These are phyloP conservation scores for Ceraclea dissimilis DNA, from an alignment of 2,888 invertebrate genomes.

Conservation along the genomic window DNA sequence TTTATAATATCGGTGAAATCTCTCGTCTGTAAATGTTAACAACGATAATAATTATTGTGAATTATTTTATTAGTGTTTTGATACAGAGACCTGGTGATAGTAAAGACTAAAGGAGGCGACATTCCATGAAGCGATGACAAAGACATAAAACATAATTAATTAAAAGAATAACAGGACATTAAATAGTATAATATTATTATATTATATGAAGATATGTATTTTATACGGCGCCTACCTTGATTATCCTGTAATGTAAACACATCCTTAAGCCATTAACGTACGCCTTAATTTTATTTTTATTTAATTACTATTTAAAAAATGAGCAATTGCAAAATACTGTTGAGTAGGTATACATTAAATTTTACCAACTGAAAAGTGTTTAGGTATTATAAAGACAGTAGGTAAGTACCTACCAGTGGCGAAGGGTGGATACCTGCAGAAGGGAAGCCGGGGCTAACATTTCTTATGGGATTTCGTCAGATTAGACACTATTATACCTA, in stretches of 20 bases:
- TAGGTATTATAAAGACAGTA: too few relatives aligned
- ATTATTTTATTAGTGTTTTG: background rate
- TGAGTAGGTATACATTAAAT: too few relatives aligned
- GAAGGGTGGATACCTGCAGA: too few relatives aligned
- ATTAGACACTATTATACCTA: too few relatives aligned
- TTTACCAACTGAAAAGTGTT: too few relatives aligned
- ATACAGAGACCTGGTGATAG: background rate
- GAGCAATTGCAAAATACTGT: too few relatives aligned
- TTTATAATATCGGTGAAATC: too few relatives aligned
- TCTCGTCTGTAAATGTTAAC: background rate
- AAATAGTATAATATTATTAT: constrained; percentile 1
- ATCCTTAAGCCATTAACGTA: background rate
- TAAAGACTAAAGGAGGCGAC: constrained; percentile 1
- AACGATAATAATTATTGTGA: background rate
- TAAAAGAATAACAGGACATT: constrained; percentile 13
- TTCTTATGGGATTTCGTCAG: too few relatives aligned
- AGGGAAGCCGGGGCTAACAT: too few relatives aligned
- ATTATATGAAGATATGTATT: background rate
- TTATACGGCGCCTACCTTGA: constrained; percentile 6
- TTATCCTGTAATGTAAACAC: background rate
- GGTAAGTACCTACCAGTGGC: too few relatives aligned
- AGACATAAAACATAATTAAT: constrained; percentile 26
- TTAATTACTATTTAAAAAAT: background rate
- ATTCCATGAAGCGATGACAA: constrained; percentile 25
- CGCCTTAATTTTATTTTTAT: background rate